Percentiles rank a stretch among this genome's conserved stretches.
These are phyloP conservation scores for Phainopepla nitens DNA, from an alignment of 2,113 vertebrate species.

Conservation along the genomic window DNA sequence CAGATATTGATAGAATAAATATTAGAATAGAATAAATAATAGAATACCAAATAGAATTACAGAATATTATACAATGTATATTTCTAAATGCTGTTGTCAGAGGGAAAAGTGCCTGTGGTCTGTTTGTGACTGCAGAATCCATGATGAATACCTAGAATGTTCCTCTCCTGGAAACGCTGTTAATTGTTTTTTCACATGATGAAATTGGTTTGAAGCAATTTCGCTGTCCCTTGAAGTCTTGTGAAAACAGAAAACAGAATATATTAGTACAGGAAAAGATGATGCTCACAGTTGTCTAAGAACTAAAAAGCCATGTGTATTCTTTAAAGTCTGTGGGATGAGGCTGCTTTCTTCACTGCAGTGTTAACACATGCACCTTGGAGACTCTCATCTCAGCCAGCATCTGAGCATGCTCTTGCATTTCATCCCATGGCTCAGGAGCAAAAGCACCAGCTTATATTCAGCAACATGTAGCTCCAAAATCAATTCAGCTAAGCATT, in stretches of 20 bases:
- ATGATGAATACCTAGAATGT: not conserved
- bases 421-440: constrained; percentile 6
- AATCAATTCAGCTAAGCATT: not conserved
- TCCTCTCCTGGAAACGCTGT: constrained; percentile 2
- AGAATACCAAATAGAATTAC: not conserved
- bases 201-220: constrained; percentile 45
- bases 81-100: not conserved
- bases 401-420: constrained; percentile 20
- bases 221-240: constrained; percentile 29
- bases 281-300: not conserved
- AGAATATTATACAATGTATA: not conserved
- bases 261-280: not conserved
- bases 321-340: not conserved
- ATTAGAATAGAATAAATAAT: too few relatives aligned
- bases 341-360: not conserved
- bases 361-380: not conserved
- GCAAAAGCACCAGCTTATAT: not conserved
- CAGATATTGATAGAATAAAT: too few relatives aligned
- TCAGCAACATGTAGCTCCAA: not conserved
- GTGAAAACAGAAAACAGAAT: constrained; percentile 26
- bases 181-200: constrained; percentile 48
- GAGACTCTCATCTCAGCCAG: constrained; percentile 28
- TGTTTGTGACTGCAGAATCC: not conserved
- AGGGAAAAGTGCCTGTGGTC: not conserved
- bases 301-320: not conserved